Base-by-base conservation (phyloP, 2,888 invertebrate genomes). In the Thyatira batis region DNA sequence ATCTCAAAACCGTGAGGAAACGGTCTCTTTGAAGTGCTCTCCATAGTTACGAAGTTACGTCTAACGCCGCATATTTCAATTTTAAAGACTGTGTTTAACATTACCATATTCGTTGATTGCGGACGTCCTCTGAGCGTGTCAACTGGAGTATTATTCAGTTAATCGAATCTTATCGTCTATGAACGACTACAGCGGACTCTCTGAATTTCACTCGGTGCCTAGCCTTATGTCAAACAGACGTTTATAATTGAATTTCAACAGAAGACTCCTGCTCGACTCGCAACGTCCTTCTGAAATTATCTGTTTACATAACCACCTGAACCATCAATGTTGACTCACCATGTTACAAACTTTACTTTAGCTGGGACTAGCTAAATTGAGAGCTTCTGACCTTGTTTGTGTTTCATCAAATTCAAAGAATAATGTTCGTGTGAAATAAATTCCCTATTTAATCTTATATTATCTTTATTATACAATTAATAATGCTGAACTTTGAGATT, bases 221-320 rank as follows among this genome's bases (percentile, higher is more conserved):
- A 59, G 61, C 57, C 59, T 58, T 69, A 65, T 71, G 67, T 67
- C 69, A 73, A 73, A 71, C 65, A 69, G 68, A 64, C 67, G 64
- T 65, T 69, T 60, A 60, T 77, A 76, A 80, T 80, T 77, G 67
- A 77, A 78, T 79, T 74, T 73, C 63, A 61, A 62, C 62, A 65
- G 63, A 61, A 68, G 74, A 73, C 73, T 73, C 62, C 58, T 60
- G 58, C 62, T 65, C 58, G 67, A 69, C 75, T 73, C 57, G 56
- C 57, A 58, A 63, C 63, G 58, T 61, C 61, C 61, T 67, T 56
- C 58, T 69, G 61, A 67, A 73, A 72, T 73, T 63, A 74, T 75
- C 74, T 76, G 67, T 77, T 78, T 75, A 66, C 64, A 52, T 30
- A 54, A 67, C 64, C 67, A 69, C 67, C 69, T 66, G 60, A 60